Conservation (phyloP, 2,888 invertebrate genomes). For the Apamea monoglypha region DNA sequence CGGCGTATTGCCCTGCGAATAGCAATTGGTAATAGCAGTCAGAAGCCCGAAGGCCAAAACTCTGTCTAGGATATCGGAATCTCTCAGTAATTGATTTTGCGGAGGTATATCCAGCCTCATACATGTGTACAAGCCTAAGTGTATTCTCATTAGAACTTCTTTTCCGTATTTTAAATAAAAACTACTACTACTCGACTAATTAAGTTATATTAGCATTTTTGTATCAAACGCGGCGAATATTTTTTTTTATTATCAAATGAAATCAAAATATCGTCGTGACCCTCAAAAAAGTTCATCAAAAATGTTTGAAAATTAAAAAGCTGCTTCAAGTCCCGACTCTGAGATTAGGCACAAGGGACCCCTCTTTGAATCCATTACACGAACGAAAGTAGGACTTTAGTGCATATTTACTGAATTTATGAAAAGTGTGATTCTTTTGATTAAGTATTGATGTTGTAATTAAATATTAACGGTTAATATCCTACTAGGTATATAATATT, state of each 20-base stretch:
- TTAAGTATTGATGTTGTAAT: conserved; percentile 6
- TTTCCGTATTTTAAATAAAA: background rate
- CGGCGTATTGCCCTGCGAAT: conserved; percentile 19
- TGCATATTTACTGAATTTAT: conserved; percentile 66
- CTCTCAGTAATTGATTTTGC: conserved; percentile 43
- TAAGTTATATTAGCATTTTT: background rate
- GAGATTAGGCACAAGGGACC: conserved; percentile 64
- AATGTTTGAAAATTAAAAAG: conserved; percentile 62
- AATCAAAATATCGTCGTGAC: conserved; percentile 21
- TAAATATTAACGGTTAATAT: background rate
- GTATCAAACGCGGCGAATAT: background rate
- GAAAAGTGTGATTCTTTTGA: conserved; percentile 58
- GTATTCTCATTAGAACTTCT: conserved; percentile 1
- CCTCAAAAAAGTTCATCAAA: conserved; percentile 37
- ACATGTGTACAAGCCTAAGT: background rate
- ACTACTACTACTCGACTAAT: background rate
- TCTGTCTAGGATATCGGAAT: conserved; percentile 49
- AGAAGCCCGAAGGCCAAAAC: conserved; percentile 29
- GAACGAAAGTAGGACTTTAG: conserved; percentile 42
- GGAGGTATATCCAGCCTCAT: background rate
- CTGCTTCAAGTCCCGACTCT: conserved; percentile 63
- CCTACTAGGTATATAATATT: no score
- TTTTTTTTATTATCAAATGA: background rate
- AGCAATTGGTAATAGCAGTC: conserved; percentile 40
- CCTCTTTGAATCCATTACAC: conserved; percentile 63